These are phyloP conservation scores for Phenganax stokvisi DNA, from an alignment of 92 coral and sea anemone genomes.

Conservation along the genomic window DNA sequence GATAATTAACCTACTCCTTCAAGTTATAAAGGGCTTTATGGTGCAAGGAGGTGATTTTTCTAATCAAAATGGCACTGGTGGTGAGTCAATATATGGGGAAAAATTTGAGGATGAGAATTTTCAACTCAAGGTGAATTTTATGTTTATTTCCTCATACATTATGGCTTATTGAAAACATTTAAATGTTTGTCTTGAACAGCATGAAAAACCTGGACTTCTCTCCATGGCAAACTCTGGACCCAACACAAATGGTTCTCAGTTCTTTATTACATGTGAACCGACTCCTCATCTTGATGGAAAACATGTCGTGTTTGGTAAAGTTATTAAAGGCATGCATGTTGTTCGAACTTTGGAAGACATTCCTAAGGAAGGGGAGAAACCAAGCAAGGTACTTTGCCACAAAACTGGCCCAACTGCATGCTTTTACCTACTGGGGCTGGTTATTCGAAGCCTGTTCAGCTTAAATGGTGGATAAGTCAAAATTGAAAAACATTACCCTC, in stretches of 20 bases:
- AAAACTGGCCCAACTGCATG: not conserved
- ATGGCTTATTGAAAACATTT: too few relatives aligned
- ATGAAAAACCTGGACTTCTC: conserved; percentile 67
- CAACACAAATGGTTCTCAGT: conserved; percentile 94
- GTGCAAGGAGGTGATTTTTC: conserved; percentile 89
- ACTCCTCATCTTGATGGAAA: conserved; percentile 83
- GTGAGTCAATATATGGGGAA: conserved; percentile 95
- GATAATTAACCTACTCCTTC: conserved; percentile 4
- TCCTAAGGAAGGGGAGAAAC: conserved; percentile 65
- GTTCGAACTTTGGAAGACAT: conserved; percentile 69
- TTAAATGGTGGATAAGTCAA: too few relatives aligned
- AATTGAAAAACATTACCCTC: too few relatives aligned
- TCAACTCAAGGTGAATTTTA: conserved; percentile 54
- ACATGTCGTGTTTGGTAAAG: conserved; percentile 96
- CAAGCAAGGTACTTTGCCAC: conserved; percentile 52
- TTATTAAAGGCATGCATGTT: conserved; percentile 74
- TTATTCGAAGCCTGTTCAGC: too few relatives aligned
- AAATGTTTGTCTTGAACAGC: conserved; percentile 46
- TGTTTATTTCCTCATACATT: not conserved
- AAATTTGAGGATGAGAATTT: conserved; percentile 96
- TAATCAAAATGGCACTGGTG: conserved; percentile 79
- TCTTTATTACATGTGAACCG: conserved; percentile 67
- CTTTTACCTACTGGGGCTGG: not conserved
- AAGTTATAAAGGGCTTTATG: conserved; percentile 89
- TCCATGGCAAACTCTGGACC: conserved; percentile 94